Conservation (phyloP, 2,888 invertebrate genomes). For the Exephanes ischioxanthus region DNA sequence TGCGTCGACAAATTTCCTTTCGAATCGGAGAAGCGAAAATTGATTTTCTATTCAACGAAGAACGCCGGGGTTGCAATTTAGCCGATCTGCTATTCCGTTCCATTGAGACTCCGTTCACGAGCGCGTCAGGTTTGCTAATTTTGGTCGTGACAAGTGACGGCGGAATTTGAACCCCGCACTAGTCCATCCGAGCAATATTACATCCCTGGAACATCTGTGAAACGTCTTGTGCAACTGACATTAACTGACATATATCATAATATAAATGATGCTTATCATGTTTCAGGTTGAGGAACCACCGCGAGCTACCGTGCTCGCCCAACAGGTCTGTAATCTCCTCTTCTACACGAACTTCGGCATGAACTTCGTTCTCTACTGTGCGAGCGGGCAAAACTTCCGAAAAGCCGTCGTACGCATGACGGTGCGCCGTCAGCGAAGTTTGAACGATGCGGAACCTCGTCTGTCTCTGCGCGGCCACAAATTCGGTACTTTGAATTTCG, state of each 20-base stretch:
- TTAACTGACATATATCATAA: background rate
- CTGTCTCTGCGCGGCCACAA: slow-evolving; percentile 51
- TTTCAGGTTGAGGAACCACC: slow-evolving; percentile 82
- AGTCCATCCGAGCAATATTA: background rate
- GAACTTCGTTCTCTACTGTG: slow-evolving; percentile 93
- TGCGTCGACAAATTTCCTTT: background rate
- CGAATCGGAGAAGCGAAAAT: background rate
- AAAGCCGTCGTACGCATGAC: slow-evolving; percentile 85
- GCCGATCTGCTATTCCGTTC: background rate
- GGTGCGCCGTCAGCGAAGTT: slow-evolving; percentile 70
- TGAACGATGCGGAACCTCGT: slow-evolving; percentile 76
- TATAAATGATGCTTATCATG: slow-evolving; percentile 3
- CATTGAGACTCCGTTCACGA: background rate
- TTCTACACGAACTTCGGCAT: slow-evolving; percentile 94
- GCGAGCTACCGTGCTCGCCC: slow-evolving; percentile 86
- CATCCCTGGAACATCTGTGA: background rate
- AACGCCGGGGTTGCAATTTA: background rate
- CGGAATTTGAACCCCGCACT: background rate
- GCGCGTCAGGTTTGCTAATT: background rate
- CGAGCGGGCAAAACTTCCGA: slow-evolving; percentile 93
- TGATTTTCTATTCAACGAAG: background rate
- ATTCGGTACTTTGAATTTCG: slow-evolving; percentile 66
- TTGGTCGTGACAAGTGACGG: background rate
- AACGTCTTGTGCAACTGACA: background rate
- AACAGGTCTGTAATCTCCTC: slow-evolving; percentile 89